Base-by-base conservation (phyloP, 2,113 vertebrate genomes). In the Megaptera novaeangliae region DNA sequence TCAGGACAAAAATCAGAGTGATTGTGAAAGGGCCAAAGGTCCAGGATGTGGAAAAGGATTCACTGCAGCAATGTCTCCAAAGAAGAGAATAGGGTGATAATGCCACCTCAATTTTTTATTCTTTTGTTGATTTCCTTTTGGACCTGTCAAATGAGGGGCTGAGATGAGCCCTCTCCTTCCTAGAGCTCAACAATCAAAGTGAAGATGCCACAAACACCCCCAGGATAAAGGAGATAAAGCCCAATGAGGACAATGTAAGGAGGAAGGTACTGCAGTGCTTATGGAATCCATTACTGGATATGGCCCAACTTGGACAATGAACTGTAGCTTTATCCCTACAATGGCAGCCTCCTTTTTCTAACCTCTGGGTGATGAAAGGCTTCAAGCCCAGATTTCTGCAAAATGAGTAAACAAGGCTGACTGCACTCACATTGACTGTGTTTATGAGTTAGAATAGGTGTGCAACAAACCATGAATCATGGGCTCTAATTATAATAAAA, bases 51-150 rank as follows among this genome's bases (percentile, higher is more conserved):
- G n/a, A 80, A 97, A 97, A 94, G 8, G 9, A 81, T 94, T 94
- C 92, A 63, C 27, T 64, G 59, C 14, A 91, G 63, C 68, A 75
- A 49, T 31, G 36, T 55, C 84, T 89, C 86, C 66, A 64, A 95
- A 97, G 95, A 52, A 97, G 96, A 49, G 86, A 95, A 94, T 3
- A 34, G 61, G 92, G 52, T 0, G 27, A 68, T 85, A 91, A 90
- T 29, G 81, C 46, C 66, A 25, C 85, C 49, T 95, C 52, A 15
- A 61, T 68, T 36, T 55, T 98, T 86, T 59, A 89, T 98, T 87
- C 41, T 94, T 97, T 96, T 96, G 80, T 96, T 61, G 72, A 49
- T 97, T 93, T 91, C 44, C 59, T 96, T 97, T 92, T 86, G 63
- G 89, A 87, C 49, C n/a, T 86, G 27, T 90, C 57, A 93, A 69